A percentile compares a stretch with the other conserved stretches of the same genome.
phyloP scores from a whole-genome alignment of 2,113 vertebrate genomes.

The Ptilorrhoa leucosticta region DNA sequence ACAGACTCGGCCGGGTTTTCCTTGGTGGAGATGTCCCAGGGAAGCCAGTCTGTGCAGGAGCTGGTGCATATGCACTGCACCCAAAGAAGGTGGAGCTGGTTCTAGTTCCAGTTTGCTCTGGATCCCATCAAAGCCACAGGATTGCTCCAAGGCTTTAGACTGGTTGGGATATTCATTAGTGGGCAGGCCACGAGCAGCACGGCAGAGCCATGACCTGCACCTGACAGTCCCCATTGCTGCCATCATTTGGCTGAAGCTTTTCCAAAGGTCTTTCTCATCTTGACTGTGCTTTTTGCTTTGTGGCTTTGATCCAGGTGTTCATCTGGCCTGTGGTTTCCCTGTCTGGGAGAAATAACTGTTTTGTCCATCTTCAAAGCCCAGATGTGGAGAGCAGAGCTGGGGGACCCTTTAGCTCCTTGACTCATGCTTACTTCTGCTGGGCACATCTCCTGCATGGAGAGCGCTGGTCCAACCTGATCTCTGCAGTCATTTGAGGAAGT shows the following conservation, averaged over 20 bases:
- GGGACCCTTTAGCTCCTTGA: neutral
- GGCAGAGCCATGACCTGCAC: neutral
- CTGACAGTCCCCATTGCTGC: neutral
- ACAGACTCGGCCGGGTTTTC: rapidly evolving
- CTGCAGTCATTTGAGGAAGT: neutral
- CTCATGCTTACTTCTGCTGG: neutral
- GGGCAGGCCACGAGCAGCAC: rapidly evolving
- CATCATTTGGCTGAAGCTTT: neutral
- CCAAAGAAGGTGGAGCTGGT: neutral
- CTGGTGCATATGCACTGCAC: neutral
- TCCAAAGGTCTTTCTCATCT: neutral
- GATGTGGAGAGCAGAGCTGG: neutral
- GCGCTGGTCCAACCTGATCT: neutral
- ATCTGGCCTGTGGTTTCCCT: neutral
- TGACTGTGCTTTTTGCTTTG: neutral
- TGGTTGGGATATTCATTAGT: neutral
- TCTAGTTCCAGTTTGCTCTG: neutral
- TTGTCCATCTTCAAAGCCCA: neutral
- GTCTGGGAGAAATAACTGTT: neutral
- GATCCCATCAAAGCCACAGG: neutral
- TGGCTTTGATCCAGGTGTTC: neutral
- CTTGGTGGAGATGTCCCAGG: neutral
- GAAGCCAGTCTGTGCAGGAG: neutral
- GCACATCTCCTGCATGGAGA: neutral
- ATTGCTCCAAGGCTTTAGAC: neutral